phyloP scores from a whole-genome alignment of 1,140 invertebrate genomes.

The Drosophila mauritiana region DNA sequence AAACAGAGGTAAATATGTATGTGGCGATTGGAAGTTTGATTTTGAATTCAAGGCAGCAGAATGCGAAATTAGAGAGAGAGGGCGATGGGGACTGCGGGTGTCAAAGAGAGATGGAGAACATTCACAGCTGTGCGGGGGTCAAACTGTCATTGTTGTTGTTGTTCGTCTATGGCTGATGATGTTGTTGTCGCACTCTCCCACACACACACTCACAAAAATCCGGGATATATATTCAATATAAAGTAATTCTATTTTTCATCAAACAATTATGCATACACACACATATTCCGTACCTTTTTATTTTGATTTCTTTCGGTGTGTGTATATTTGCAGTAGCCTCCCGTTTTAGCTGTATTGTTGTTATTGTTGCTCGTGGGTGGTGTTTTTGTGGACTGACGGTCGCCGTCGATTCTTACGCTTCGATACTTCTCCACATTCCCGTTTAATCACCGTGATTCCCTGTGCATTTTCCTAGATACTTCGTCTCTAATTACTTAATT shows the following conservation, averaged over 20 bases:
- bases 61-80: conserved; percentile 6
- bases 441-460: conserved; percentile 49
- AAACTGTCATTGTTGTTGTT: conserved; percentile 51
- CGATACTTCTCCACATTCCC: conserved; percentile 70
- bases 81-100: conserved; percentile 2
- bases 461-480: conserved; percentile 56
- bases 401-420: conserved; percentile 73
- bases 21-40: conserved; percentile 14
- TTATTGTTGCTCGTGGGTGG: conserved; percentile 28
- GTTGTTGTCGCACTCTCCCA: conserved; percentile 23
- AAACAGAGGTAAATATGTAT: conserved; percentile 33
- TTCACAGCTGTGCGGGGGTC: conserved; percentile 56
- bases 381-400: conserved; percentile 38
- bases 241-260: conserved; percentile 41
- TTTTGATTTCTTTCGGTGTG: conserved; percentile 29
- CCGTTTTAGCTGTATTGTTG: conserved; percentile 39
- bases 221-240: conserved; percentile 8
- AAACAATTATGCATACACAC: conserved; percentile 27
- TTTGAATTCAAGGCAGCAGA: conserved; percentile 8
- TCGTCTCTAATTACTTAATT: conserved; percentile 1
- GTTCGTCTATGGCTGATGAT: conserved; percentile 24
- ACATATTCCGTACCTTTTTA: conserved; percentile 36
- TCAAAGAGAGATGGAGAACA: conserved; percentile 40
- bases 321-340: conserved; percentile 27
- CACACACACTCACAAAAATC: conserved; percentile 13